Evolutionary conservation across 2,888 invertebrate species (phyloP).

Genomic region (Myathropa florea): DNA sequence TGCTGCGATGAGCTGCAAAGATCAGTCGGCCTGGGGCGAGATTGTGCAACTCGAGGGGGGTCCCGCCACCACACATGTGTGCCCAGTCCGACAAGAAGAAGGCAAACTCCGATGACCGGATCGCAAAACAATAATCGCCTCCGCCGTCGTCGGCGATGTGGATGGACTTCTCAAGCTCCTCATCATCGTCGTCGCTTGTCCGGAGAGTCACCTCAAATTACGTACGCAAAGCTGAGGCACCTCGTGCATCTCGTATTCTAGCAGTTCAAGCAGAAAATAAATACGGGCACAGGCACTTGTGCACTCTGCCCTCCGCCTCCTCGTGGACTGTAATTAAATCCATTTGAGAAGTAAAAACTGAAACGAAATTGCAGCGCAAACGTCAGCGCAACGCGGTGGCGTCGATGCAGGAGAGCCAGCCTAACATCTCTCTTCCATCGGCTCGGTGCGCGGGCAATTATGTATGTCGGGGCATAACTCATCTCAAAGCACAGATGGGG

Average conservation of each 20-base stretch:
- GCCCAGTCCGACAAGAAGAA: no score
- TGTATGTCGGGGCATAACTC: constrained; percentile 51
- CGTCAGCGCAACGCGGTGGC: constrained; percentile 49
- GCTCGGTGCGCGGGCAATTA: constrained; percentile 40
- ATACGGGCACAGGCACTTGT: not conserved
- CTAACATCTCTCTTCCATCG: constrained; percentile 27
- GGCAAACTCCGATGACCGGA: constrained; percentile 54
- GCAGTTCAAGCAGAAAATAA: constrained; percentile 38
- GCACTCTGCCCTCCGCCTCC: not conserved
- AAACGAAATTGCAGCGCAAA: constrained; percentile 34
- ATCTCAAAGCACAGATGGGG: constrained; percentile 34
- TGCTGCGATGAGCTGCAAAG: constrained; percentile 54
- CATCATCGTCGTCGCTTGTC: constrained; percentile 13
- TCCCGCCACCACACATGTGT: not conserved
- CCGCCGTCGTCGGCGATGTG: not conserved
- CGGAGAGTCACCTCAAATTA: constrained; percentile 54
- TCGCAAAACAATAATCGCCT: constrained; percentile 47
- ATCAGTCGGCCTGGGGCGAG: constrained; percentile 47
- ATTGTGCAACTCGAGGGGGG: constrained; percentile 47
- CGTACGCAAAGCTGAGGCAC: constrained; percentile 45
- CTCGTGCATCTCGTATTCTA: constrained; percentile 42
- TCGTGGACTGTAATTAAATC: constrained; percentile 56
- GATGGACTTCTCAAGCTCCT: not conserved
- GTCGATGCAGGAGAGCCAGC: not conserved
- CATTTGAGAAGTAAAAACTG: constrained; percentile 37